Evolutionary conservation across 2,888 invertebrate species (phyloP), one percentile per base, ranked within the genome.

Genomic region (Orthonevra nobilis): DNA sequence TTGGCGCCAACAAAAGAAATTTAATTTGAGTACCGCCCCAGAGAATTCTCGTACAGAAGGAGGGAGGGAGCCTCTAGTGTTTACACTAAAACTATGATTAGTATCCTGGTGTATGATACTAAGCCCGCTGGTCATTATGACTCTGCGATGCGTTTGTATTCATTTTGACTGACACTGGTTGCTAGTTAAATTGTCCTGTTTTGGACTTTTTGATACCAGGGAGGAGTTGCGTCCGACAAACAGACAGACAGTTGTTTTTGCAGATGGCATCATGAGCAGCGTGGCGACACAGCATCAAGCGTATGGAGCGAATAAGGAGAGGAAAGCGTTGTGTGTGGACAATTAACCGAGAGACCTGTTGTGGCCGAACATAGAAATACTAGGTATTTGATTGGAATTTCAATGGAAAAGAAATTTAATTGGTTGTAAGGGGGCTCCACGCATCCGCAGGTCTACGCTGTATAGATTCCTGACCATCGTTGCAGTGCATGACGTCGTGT

Each of bases 341-440:
- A 77, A 77, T 64, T 63, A 77, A 77, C 70, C 69, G 63, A 69
- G 32, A 75, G 75, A 70, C 75, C 63, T 64, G 75, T 75, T 69
- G 69, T 58, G 48, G 30, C 12, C 26, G 52, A 58, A 50, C 63
- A 63, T 69, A 69, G 81, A 68, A 81, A 74, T 74, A 81, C 44
- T 69, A 52, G 44, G 63, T 58, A 81, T 81, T 74, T 81, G 81
- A 81, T 81, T 81, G 81, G 74, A 81, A 81, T 81, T 81, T 81
- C 74, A 69, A 63, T 81, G 81, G 74, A 81, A 81, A 81, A 74
- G 81, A 81, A 81, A 81, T 81, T 81, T 81, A 81, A 81, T 81
- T 81, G 81, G 50, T 69, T 63, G 30, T 56, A 60, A 50, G 38
- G 42, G 32, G 34, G 58, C 38, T 10, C 32, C 1, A 5, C 14